A percentile compares a stretch with the other conserved stretches of the same genome.
Conservation (phyloP, 2,888 invertebrate genomes). For the Chrysolina oricalcia region DNA sequence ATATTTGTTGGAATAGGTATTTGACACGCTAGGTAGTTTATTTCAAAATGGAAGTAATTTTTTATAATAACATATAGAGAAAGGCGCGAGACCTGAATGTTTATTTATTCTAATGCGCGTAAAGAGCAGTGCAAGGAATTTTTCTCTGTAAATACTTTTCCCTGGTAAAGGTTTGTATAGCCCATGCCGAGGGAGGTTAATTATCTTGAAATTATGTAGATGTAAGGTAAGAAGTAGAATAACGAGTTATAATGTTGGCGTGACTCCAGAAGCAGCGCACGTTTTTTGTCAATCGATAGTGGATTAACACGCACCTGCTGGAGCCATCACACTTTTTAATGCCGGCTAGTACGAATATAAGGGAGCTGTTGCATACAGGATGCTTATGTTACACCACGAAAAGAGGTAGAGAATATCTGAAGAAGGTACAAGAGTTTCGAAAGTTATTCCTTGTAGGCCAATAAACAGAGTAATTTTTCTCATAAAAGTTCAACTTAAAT, state of each 20-base stretch:
- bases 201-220: slow-evolving; percentile 35
- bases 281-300: slow-evolving; percentile 65
- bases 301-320: slow-evolving; percentile 67
- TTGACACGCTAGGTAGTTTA: slow-evolving; percentile 47
- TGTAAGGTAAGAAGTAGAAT: slow-evolving; percentile 42
- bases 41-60: slow-evolving; percentile 40
- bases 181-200: slow-evolving; percentile 31
- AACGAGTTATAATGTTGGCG: slow-evolving; percentile 52
- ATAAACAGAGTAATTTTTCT: too few relatives aligned
- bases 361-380: not conserved
- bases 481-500: too few relatives aligned
- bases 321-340: slow-evolving; percentile 65
- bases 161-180: slow-evolving; percentile 19
- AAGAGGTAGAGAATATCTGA: not conserved
- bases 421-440: too few relatives aligned
- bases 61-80: slow-evolving; percentile 41
- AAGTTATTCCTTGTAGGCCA: too few relatives aligned
- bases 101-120: slow-evolving; percentile 29
- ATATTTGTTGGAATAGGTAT: slow-evolving; percentile 42
- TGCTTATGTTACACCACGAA: not conserved
- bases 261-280: slow-evolving; percentile 58
- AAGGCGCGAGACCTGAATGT: slow-evolving; percentile 40
- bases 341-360: slow-evolving; percentile 38
- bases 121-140: slow-evolving; percentile 17
- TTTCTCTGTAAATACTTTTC: slow-evolving; percentile 33